Evolutionary conservation across 2,113 vertebrate genomes (phyloP), one percentile per base, ranked within the genome.

Genomic region (Eptatretus burgeri): DNA sequence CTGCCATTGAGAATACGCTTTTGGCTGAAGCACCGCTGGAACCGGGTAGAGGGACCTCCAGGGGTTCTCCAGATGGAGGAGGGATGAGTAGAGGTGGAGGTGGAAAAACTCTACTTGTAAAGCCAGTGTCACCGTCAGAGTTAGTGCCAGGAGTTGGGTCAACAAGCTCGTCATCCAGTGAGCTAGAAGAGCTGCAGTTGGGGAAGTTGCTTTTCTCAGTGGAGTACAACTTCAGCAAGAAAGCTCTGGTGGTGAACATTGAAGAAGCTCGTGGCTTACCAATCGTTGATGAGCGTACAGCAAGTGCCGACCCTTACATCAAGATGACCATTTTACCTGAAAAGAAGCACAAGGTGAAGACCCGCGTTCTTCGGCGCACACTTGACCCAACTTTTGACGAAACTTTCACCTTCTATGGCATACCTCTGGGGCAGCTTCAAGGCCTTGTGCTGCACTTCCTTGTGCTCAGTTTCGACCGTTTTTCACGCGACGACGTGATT

Each of bases 331-430:
- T 98, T 67, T 74, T 98, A 13, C 91, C 89, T 0, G 91, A 98
- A 74, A 98, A 95, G 71, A 98, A 98, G 70, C 86, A 95, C 69
- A 80, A 86, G 51, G 91, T 98, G 72, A 98, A 98, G 78, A 98
- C 91, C 64, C 78, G 89, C 68, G 91, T 98, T 63, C 74, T 98
- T 66, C 78, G 91, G 66, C 95, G 94, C 75, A 98, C 89, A 51
- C 78, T 98, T 68, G 86, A 94, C 68, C 91, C 91, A 1, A 81
- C 80, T 68, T 98, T 98, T 0, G 84, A 98, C n/a, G 91, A 98
- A 71, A 95, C 89, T 41, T 98, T 98, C 71, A 94, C 83, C 0
- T 98, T 98, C 72, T 98, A 94, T 20, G 91, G 89, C 13, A 82
- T 95, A 69, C 79, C 82, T 1, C 81, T 84, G 63, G 74, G 75